Percentiles rank a stretch among this genome's conserved stretches.
phyloP scores from a whole-genome alignment of 1,140 invertebrate species.

The Araneus ventricosus region DNA sequence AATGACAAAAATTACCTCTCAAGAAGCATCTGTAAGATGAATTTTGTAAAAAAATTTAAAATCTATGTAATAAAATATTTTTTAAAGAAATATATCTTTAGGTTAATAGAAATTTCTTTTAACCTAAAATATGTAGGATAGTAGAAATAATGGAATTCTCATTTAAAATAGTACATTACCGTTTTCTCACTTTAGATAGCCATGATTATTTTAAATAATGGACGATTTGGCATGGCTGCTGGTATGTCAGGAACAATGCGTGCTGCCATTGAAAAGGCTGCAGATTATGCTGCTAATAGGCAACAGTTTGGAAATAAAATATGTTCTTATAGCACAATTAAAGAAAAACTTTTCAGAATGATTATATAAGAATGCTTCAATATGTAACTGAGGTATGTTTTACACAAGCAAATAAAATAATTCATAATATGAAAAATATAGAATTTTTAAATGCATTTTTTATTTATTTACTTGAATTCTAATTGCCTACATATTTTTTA shows the following conservation, averaged over 20 bases:
- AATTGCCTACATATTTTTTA: conserved; percentile 76
- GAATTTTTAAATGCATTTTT: too few relatives aligned
- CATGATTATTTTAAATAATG: conserved; percentile 99
- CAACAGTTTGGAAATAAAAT: conserved; percentile 95
- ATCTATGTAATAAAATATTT: too few relatives aligned
- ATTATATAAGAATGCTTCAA: conserved; percentile 91
- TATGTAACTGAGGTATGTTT: conserved; percentile 90
- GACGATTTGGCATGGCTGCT: conserved; percentile 98
- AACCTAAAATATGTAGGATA: too few relatives aligned
- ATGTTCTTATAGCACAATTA: conserved; percentile 91
- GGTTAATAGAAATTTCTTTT: too few relatives aligned
- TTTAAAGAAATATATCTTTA: too few relatives aligned
- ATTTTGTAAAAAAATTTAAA: too few relatives aligned
- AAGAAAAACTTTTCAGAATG: conserved; percentile 97
- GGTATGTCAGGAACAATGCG: conserved; percentile 96
- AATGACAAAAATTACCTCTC: too few relatives aligned
- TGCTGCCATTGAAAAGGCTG: conserved; percentile 91
- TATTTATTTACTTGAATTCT: not conserved
- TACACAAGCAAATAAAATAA: not conserved
- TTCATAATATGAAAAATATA: too few relatives aligned
- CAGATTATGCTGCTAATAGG: conserved; percentile 93
- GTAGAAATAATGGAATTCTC: not conserved
- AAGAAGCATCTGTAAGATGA: too few relatives aligned
- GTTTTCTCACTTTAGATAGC: conserved; percentile 86
- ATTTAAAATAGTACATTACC: too few relatives aligned